Evolutionary conservation across 2,113 vertebrate species (phyloP), one percentile per base, ranked within the genome.

Genomic region (Anolis carolinensis): DNA sequence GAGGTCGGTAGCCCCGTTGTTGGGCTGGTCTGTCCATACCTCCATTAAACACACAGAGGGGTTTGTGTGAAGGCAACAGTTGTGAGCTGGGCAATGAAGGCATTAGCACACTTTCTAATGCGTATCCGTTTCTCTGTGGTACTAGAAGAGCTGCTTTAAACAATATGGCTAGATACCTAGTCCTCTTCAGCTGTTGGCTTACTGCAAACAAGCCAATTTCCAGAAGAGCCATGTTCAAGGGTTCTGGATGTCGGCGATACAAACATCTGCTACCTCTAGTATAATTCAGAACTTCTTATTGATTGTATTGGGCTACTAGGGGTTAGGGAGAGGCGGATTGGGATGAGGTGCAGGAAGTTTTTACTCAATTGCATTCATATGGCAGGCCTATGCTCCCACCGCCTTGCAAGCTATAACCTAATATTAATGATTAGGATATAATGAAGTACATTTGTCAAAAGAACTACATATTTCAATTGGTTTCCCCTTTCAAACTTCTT

Each of bases 201-300:
- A 89, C 87, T 87, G 81, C 90, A 86, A 87, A 91, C 88, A 82
- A 91, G 88, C 92, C 93, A 93, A 94, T 92, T 90, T 89, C 91
- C 94, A 87, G 95, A 92, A 93, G 93, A 94, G 87, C 87, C 90
- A 90, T 39, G 89, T 89, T 94, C 91, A 32, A 5, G 93, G 88
- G 86, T 89, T 92, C 92, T 84, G 87, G 94, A 95, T 95, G 95
- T 94, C 94, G 93, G 93, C 94, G 91, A 95, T 92, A 95, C 95
- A 97, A 98, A 98, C 97, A 95, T 97, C 98, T 98, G 98, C 98
- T 99, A 99, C 98, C 98, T 99, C 98, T 97, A 97, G 97, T 97
- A 95, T 97, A 96, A 94, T 95, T 96, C 95, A 96, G 95, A 96
- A 95, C 93, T 94, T 95, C 81, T 91, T 93, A 92, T 93, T 93